These are phyloP conservation scores for Limnephilus marmoratus DNA, from an alignment of 2,888 invertebrate species.

Conservation along the genomic window DNA sequence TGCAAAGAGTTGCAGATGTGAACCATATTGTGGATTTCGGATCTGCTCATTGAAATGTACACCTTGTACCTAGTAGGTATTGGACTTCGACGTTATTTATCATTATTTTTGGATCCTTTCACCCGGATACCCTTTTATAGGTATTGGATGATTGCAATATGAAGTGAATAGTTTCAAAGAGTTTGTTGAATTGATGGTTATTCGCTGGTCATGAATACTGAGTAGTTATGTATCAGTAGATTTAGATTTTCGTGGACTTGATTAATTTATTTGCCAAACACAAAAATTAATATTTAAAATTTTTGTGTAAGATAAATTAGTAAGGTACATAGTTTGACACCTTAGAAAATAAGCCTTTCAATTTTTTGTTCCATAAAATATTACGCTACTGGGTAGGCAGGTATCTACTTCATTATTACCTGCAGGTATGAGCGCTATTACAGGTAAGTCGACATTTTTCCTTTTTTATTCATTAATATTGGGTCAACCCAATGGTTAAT, in stretches of 20 bases:
- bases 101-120: neutral
- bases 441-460: too few relatives aligned
- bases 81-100: neutral
- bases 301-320: neutral
- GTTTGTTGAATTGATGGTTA: neutral
- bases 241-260: neutral
- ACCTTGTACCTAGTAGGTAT: neutral
- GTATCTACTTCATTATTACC: too few relatives aligned
- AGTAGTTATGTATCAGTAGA: neutral
- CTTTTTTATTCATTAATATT: too few relatives aligned
- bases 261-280: neutral
- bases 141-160: neutral
- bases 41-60: conserved; percentile 2
- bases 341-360: too few relatives aligned
- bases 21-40: conserved; percentile 3
- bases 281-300: neutral
- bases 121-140: neutral
- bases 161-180: neutral
- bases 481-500: too few relatives aligned
- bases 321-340: too few relatives aligned
- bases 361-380: too few relatives aligned
- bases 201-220: neutral
- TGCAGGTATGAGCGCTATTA: too few relatives aligned
- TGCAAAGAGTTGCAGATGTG: conserved; percentile 53
- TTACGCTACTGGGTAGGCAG: too few relatives aligned